Base-by-base conservation (phyloP, 2,113 vertebrate species). In the Cheilinus undulatus region DNA sequence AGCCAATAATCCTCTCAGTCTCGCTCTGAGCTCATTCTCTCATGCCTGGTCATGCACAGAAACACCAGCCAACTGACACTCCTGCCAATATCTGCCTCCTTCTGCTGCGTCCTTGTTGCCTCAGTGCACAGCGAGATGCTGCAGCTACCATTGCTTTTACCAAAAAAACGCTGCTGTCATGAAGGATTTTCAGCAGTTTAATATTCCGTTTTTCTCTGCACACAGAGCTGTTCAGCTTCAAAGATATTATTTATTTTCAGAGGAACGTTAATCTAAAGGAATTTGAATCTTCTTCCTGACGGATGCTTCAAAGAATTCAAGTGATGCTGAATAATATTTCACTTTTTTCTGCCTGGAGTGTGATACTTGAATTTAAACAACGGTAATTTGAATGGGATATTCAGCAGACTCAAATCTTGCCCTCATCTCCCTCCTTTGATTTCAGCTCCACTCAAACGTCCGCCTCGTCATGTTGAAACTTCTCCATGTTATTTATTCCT, bases 31-130 rank as follows among this genome's bases (percentile, higher is more conserved):
- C 88, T 80, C 3, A 3, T 60, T 62, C 17, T 56, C 75, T 85
- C 65, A 90, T 91, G 90, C 86, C 73, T 83, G 78, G 81, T 87
- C 88, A 91, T 85, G 90, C 86, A 91, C 85, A 14, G 65, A 19
- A 38, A 19, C 64, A n/a, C 15, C 51, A 43, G 83, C 86, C 85
- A 87, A 77, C 46, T 42, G 61, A 76, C 68, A 50, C 63, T 15
- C 19, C 11, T 75, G 88, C 78, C 78, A 84, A 65, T 57, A 74
- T 58, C 59, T 26, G 54, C 59, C 34, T 20, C 32, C 20, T 22
- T 13, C 49, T 22, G 13, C 49, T 59, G 46, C 0, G 14, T 69
- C 68, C 66, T 71, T 40, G 49, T 62, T 61, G 24, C 38, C 65
- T 61, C 23, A 22, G 58, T 11, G 20, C 43, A 27, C 32, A 13